Evolutionary conservation across 30 jellyfish, hydroid and myxozoan species (phyloP), one percentile per base, ranked within the genome.

Genomic region (Hydractinia echinata): DNA sequence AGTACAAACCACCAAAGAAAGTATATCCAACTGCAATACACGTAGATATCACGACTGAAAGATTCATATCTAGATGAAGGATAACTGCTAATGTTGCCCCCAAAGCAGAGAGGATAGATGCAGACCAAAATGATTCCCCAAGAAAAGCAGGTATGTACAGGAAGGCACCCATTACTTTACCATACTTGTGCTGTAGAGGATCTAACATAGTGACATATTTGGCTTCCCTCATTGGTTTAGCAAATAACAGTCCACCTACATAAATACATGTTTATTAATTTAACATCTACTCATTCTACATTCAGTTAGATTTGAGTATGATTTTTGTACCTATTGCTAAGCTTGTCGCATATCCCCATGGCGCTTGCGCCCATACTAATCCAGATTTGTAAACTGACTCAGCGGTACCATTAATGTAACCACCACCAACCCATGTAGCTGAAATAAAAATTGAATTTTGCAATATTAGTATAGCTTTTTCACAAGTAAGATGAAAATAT

Each of bases 391-490:
- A 90, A 14, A 90, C 95, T 13, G 79, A 73, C 55, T 90, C 97
- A 13, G 97, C 97, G 4, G 97, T 90, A 6, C 97, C 97, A 76
- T 86, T 90, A 58, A 90, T 90, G 80, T 81, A 90, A 51, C 94
- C 97, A 19, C 97, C 97, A 11, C 97, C 97, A 49, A 90, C 97
- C 97, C 97, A 90, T 15, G 95, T 86, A 3, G 97, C 97, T 90
- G 30, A 71, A 71, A 71, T 4, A 20, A 20, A 8, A 13, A 16
- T 11, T 1, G 44, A 67, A 20, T 13, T 11, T 20, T 67, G 20
- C 14, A 13, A 67, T 20, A 48, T 21, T 67, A 67, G 11, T 67
- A 21, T 11, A 67, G 14, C 50, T 10, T 13, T 11, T 11, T 58
- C 3, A 58, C 15, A 58, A 58, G 44, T 30, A 30, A 30, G 44